A percentile compares a stretch with the other conserved stretches of the same genome.
phyloP scores from a whole-genome alignment of 2,888 invertebrate species.

The Metopia argyrocephala region DNA sequence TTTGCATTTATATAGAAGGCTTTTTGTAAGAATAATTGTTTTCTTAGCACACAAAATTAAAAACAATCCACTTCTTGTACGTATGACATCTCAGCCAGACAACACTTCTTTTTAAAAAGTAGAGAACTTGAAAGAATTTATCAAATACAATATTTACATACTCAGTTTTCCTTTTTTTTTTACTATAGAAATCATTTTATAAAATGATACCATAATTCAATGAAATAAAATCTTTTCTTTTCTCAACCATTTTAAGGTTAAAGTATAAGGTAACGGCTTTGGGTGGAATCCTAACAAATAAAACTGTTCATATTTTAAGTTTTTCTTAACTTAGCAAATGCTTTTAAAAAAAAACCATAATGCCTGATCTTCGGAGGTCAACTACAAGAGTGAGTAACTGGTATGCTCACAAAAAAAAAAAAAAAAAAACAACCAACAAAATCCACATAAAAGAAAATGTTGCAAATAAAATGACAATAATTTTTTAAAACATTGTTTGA shows the following conservation, averaged over 20 bases:
- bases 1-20: too few relatives aligned
- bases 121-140: constrained; percentile 27
- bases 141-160: constrained; percentile 37
- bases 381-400: constrained; percentile 23
- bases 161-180: neutral
- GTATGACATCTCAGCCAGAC: neutral
- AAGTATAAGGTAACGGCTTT: constrained; percentile 56
- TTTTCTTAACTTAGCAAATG: neutral
- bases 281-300: constrained; percentile 21
- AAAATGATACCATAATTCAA: neutral
- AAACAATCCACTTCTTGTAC: neutral
- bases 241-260: constrained; percentile 51
- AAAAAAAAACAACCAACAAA: neutral
- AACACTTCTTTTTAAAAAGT: neutral
- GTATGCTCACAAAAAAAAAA: neutral
- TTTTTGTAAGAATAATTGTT: too few relatives aligned
- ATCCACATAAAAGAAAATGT: constrained; percentile 66
- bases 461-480: constrained; percentile 74
- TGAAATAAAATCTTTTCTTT: constrained; percentile 46
- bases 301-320: constrained; percentile 8
- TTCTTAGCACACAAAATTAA: too few relatives aligned
- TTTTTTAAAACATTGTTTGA: constrained; percentile 76
- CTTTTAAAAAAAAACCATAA: constrained; percentile 24
- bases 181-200: neutral
- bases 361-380: constrained; percentile 24